Percentiles rank a stretch among this genome's conserved stretches.
Evolutionary conservation across 2,113 vertebrate genomes (phyloP).

Genomic region (Ploceus nigricollis): DNA sequence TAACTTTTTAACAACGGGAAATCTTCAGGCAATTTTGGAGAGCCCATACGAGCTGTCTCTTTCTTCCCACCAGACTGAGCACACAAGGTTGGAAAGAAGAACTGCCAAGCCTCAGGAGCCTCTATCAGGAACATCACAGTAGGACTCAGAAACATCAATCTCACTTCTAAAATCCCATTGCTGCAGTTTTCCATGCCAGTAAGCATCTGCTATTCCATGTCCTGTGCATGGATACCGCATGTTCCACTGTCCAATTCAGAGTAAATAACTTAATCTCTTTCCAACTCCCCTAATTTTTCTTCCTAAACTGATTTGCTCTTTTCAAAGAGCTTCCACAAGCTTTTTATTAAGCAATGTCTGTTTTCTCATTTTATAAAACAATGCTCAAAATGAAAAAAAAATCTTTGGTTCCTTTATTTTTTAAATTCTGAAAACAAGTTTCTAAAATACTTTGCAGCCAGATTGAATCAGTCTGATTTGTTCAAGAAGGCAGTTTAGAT

Average conservation of each 20-base stretch:
- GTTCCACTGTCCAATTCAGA: background rate
- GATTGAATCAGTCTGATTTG: background rate
- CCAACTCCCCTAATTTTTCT: background rate
- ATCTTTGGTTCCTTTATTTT: background rate
- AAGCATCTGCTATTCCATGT: background rate
- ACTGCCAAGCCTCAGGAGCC: background rate
- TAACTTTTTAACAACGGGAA: background rate
- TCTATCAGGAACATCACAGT: background rate
- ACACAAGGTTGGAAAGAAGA: background rate
- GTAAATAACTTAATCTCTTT: background rate
- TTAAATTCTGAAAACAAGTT: background rate
- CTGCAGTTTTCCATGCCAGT: background rate
- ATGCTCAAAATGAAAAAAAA: background rate
- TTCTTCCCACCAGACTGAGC: background rate
- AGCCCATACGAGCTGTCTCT: background rate
- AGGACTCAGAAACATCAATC: background rate
- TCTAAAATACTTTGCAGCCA: background rate
- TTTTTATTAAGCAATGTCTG: background rate
- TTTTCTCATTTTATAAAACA: background rate
- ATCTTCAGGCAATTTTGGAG: background rate
- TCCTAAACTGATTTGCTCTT: background rate
- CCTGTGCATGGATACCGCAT: accelerated
- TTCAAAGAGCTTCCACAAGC: background rate
- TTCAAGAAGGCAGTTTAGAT: background rate
- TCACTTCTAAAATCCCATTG: background rate